A percentile compares a stretch with the other conserved stretches of the same genome.
These are phyloP conservation scores for Calyptommatus sinebrachiatus DNA, from an alignment of 2,113 vertebrate genomes.

Conservation along the genomic window DNA sequence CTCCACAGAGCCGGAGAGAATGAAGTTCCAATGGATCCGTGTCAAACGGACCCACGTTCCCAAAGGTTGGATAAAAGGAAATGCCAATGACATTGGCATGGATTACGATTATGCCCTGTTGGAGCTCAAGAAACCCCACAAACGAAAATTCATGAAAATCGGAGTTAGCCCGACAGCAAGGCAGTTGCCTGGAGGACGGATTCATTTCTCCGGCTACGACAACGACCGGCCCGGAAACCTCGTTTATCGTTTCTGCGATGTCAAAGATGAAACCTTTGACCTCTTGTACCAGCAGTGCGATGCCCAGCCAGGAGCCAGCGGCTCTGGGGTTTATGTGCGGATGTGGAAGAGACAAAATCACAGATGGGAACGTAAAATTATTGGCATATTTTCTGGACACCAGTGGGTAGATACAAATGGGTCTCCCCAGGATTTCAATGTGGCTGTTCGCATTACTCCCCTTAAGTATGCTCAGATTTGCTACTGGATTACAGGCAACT, in stretches of 20 bases:
- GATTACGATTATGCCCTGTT: constrained; percentile 98
- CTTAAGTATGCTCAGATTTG: constrained; percentile 98
- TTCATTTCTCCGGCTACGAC: constrained; percentile 96
- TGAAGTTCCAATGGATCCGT: constrained; percentile 98
- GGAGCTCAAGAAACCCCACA: constrained; percentile 94
- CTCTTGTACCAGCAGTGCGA: constrained; percentile 95
- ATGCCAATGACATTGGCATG: constrained; percentile 95
- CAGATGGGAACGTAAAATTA: constrained; percentile 94
- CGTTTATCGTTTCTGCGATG: constrained; percentile 93
- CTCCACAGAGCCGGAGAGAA: constrained; percentile 69
- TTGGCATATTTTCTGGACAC: constrained; percentile 96
- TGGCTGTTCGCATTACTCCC: constrained; percentile 93
- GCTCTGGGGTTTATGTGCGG: constrained; percentile 91
- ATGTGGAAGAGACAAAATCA: constrained; percentile 88
- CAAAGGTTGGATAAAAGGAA: constrained; percentile 97
- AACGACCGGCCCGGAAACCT: constrained; percentile 88
- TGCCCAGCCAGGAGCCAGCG: constrained; percentile 93
- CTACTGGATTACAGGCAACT: constrained; percentile 98
- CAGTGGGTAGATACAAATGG: constrained; percentile 95
- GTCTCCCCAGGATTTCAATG: constrained; percentile 90
- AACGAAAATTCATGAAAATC: constrained; percentile 92
- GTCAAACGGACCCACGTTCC: constrained; percentile 95
- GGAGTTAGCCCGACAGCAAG: constrained; percentile 87
- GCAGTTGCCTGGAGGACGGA: constrained; percentile 84
- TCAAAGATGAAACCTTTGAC: constrained; percentile 89